phyloP scores from a whole-genome alignment of 2,888 invertebrate genomes.

The Homarus gammarus region DNA sequence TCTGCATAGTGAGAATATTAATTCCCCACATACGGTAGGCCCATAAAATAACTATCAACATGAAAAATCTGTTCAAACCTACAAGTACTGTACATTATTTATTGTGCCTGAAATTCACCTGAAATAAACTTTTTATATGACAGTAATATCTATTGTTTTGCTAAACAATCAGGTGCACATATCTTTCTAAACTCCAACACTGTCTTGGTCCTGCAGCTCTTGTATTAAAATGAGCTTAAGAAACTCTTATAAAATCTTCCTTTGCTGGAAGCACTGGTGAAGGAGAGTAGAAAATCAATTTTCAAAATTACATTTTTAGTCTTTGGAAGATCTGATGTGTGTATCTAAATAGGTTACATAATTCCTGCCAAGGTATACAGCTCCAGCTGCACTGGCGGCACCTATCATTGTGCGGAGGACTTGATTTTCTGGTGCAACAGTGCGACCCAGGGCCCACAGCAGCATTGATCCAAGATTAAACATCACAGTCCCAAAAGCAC shows the following conservation, averaged over 20 bases:
- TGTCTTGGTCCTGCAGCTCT: background rate
- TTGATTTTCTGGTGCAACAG: conserved; percentile 65
- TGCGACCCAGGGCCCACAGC: conserved; percentile 70
- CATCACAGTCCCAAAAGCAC: conserved; percentile 68
- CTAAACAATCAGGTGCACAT: background rate
- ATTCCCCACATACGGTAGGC: background rate
- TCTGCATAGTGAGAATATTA: background rate
- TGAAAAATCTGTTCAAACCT: background rate
- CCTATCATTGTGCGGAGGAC: conserved; percentile 60
- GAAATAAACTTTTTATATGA: background rate
- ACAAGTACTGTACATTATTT: background rate
- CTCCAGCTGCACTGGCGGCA: conserved; percentile 52
- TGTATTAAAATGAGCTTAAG: background rate
- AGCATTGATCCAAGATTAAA: conserved; percentile 74
- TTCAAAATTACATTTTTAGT: background rate
- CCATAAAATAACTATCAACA: background rate
- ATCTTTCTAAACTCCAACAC: background rate
- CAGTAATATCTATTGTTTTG: background rate
- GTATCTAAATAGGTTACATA: conserved; percentile 51
- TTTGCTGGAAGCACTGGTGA: background rate
- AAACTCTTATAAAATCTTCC: background rate
- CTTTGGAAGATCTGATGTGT: background rate
- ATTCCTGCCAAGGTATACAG: conserved; percentile 54
- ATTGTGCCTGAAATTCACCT: background rate
- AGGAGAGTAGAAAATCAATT: background rate